These are phyloP conservation scores for Candoia aspera DNA, from an alignment of 2,113 vertebrate genomes.

Conservation along the genomic window DNA sequence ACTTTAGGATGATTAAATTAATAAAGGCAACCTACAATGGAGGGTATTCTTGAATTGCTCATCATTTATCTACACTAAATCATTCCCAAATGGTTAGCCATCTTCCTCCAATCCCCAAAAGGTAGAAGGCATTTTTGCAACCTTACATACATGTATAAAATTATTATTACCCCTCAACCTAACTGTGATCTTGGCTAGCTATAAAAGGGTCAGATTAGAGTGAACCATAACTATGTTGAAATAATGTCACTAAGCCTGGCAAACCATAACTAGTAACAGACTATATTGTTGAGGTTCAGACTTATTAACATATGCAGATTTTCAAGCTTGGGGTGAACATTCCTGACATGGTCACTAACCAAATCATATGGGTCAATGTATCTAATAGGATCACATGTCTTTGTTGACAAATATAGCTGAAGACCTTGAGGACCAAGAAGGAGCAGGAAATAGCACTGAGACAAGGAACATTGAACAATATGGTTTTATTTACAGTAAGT, in stretches of 20 bases:
- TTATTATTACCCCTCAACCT: not conserved
- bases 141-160: not conserved
- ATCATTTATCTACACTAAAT: not conserved
- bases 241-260: not conserved
- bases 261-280: not conserved
- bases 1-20: no score
- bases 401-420: not conserved
- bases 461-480: not conserved
- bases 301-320: not conserved
- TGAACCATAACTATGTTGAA: not conserved
- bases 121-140: not conserved
- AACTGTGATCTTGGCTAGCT: not conserved
- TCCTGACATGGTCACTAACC: not conserved
- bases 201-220: not conserved
- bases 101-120: not conserved
- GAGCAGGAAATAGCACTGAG: not conserved
- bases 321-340: not conserved
- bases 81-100: not conserved
- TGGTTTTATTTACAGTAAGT: not conserved
- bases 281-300: not conserved
- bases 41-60: not conserved
- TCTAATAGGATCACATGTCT: not conserved
- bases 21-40: no score
- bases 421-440: not conserved
- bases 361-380: not conserved